A percentile compares a stretch with the other conserved stretches of the same genome.
These are phyloP conservation scores for Theristicus caerulescens DNA, from an alignment of 2,113 vertebrate species.

Conservation along the genomic window DNA sequence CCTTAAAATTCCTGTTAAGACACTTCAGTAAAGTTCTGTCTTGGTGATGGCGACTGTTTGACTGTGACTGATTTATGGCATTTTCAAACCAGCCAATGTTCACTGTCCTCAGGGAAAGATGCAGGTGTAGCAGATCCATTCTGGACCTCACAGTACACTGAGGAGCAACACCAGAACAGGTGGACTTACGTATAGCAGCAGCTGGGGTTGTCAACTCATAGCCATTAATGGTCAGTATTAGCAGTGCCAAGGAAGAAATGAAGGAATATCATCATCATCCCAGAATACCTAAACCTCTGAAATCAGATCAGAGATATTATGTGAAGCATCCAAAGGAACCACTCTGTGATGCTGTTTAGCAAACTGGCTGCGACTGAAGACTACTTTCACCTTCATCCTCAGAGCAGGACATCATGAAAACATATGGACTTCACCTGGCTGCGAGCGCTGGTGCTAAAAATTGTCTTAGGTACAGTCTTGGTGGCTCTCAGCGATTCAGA, in stretches of 20 bases:
- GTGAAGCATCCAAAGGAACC: background rate
- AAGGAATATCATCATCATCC: background rate
- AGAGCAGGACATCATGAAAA: background rate
- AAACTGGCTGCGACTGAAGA: background rate
- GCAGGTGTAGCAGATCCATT: background rate
- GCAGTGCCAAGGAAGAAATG: background rate
- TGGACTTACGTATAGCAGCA: rapidly evolving
- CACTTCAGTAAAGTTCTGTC: background rate
- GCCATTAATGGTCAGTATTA: background rate
- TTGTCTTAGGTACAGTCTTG: too few relatives aligned
- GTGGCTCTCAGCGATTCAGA: too few relatives aligned
- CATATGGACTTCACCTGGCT: background rate
- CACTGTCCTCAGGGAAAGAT: background rate
- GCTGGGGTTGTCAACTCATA: background rate
- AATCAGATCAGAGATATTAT: background rate
- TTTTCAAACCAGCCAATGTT: background rate
- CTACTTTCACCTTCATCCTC: background rate
- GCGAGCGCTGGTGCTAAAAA: background rate
- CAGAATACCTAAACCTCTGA: background rate
- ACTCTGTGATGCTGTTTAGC: background rate
- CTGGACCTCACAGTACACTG: background rate
- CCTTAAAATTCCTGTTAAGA: background rate
- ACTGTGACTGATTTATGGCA: background rate
- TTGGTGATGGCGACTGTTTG: background rate
- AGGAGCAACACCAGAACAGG: background rate